These are phyloP conservation scores for Schizopygopsis pylzovi DNA, from an alignment of 2,797 vertebrate genomes.

Conservation along the genomic window DNA sequence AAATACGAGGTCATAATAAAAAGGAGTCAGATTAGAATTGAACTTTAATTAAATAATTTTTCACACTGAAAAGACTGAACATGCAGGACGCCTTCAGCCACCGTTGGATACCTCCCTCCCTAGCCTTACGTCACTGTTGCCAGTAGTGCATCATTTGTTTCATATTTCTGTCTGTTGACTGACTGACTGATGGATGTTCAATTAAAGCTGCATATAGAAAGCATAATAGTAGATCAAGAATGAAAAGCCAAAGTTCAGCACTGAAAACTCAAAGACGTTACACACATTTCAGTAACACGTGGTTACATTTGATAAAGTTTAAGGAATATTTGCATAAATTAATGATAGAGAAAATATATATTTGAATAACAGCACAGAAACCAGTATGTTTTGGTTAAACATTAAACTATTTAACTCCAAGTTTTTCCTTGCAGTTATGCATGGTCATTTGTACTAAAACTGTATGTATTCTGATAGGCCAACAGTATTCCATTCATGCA, in stretches of 20 bases:
- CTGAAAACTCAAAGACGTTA: not conserved
- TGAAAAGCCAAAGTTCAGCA: not conserved
- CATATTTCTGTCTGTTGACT: not conserved
- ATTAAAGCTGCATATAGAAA: not conserved
- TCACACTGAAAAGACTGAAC: too few species aligned
- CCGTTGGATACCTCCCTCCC: too few species aligned
- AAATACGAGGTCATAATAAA: too few species aligned
- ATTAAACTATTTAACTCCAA: not conserved
- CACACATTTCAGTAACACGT: not conserved
- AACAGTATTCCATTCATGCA: not conserved
- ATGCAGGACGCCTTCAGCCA: too few species aligned
- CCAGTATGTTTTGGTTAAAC: slow-evolving; percentile 1
- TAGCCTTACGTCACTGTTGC: not conserved
- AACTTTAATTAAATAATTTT: too few species aligned
- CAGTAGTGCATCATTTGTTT: not conserved
- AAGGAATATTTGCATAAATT: not conserved
- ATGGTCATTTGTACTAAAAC: not conserved
- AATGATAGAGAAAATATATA: not conserved
- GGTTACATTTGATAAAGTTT: not conserved
- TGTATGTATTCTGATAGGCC: not conserved
- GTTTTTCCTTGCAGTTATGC: not conserved
- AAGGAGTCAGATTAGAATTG: too few species aligned
- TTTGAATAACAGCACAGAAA: not conserved
- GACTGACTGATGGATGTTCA: not conserved
- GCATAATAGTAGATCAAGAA: not conserved